Base-by-base conservation (phyloP, 1,140 invertebrate genomes). In the Drosophila albomicans region DNA sequence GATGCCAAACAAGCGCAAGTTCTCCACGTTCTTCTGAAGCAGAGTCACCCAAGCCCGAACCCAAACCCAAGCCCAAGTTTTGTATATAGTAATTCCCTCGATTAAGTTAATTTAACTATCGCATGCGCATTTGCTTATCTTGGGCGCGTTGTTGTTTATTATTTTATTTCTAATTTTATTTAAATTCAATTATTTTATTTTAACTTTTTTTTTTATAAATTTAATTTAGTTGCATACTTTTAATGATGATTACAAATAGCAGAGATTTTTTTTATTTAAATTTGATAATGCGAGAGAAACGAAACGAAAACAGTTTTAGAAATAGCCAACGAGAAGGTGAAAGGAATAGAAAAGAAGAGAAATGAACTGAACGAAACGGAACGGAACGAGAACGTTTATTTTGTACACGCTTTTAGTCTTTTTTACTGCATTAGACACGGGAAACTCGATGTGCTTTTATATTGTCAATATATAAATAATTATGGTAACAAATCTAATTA, bases 1-100 rank as follows among this genome's bases (percentile, higher is more conserved):
- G 32, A 79, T 78, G 57, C 87, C 91, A 52, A 92, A 92, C 68
- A 92, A 92, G 74, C 84, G 91, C 58, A 91, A 92, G 57, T 92
- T 92, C 81, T 91, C 91, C 61, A 91, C 91, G 38, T 92, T 91
- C 76, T 89, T 89, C 64, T 88, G 63, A 77, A 71, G 20, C 32
- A 46, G 30, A 46, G 20, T 25, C 20, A 7, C 32, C 32, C 30
- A 7, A 38, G 35, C 30, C 5, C 30, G 5, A 15, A 15, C 15
- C 15, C 16, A 16, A 32, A 8, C 32, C 43, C 28, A 45, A 15
- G n/a, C 20, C 35, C 35, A 38, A 38, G 35, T 38, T 38, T 38
- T 38, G 35, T 38, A 38, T 38, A 38, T 38, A 38, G 35, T 10
- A 38, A 38, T 32, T 2, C 30, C 7, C 30, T 8, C 35, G 35